These are phyloP conservation scores for Acrocyrtus sp. DNA, from an alignment of 2,888 invertebrate genomes.

Conservation along the genomic window DNA sequence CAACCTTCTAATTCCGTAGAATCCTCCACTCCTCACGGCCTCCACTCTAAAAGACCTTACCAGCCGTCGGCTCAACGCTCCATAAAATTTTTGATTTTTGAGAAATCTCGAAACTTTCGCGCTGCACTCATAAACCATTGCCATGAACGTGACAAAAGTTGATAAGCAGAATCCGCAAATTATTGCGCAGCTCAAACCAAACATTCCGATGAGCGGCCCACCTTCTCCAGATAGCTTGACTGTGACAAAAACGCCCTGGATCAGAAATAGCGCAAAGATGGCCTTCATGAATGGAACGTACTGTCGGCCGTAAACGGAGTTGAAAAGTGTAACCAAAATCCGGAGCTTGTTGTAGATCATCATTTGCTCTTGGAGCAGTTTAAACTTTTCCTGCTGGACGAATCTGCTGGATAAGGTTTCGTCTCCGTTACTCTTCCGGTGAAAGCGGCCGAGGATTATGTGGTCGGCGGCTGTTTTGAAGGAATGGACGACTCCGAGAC, in stretches of 20 bases:
- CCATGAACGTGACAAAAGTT: conserved; percentile 7
- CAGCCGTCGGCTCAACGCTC: background rate
- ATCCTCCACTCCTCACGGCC: conserved; percentile 20
- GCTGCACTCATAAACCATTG: conserved; percentile 26
- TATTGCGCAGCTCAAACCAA: background rate
- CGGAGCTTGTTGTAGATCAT: conserved; percentile 16
- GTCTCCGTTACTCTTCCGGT: background rate
- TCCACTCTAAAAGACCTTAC: conserved; percentile 19
- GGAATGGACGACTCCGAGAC: conserved; percentile 1
- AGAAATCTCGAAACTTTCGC: conserved; percentile 10
- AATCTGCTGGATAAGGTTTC: no score
- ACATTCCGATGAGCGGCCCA: background rate
- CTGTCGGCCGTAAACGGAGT: conserved; percentile 2
- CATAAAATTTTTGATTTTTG: background rate
- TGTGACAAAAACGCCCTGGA: background rate
- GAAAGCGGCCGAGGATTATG: background rate
- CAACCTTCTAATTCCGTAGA: conserved; percentile 26
- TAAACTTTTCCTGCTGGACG: no score
- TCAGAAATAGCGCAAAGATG: background rate
- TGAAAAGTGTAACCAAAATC: conserved; percentile 17
- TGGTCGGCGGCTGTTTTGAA: background rate
- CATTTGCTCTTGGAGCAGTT: conserved; percentile 9
- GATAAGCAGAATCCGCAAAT: background rate
- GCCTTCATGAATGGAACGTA: conserved; percentile 6
- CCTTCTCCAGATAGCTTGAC: background rate